phyloP scores from a whole-genome alignment of 2,888 invertebrate species.

The Labia minor region DNA sequence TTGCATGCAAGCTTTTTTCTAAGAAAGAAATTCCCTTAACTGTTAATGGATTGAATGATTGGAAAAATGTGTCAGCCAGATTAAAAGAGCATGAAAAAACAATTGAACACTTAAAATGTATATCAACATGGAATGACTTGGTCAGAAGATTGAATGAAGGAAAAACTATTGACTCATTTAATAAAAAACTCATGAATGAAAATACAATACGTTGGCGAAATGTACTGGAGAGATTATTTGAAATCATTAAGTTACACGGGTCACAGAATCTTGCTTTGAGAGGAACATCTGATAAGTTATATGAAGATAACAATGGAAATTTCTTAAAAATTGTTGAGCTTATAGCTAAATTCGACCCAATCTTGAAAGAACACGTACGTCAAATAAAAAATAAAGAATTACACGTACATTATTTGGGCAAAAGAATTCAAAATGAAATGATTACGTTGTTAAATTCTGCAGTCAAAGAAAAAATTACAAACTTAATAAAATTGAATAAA shows the following conservation, averaged over 20 bases:
- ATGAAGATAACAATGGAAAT: slow-evolving; percentile 15
- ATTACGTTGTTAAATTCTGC: not conserved
- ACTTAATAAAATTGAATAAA: slow-evolving; percentile 16
- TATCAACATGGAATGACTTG: not conserved
- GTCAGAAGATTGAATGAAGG: not conserved
- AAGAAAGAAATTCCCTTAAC: not conserved
- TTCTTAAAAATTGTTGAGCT: slow-evolving; percentile 14
- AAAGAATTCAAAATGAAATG: slow-evolving; percentile 13
- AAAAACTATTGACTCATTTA: not conserved
- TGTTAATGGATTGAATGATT: not conserved
- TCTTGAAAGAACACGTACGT: not conserved
- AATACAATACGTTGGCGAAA: not conserved
- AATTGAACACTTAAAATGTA: not conserved
- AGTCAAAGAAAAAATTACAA: not conserved
- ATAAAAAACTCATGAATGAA: not conserved
- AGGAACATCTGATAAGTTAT: not conserved
- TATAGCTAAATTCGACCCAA: slow-evolving; percentile 13
- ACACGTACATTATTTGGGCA: not conserved
- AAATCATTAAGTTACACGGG: not conserved
- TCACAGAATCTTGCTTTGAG: slow-evolving; percentile 13
- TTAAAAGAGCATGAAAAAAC: not conserved
- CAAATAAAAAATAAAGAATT: not conserved
- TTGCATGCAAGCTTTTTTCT: not conserved
- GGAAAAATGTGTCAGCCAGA: not conserved
- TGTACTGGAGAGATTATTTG: not conserved